These are phyloP conservation scores for Iselma pallidipennis DNA, from an alignment of 2,888 invertebrate species.

Conservation along the genomic window DNA sequence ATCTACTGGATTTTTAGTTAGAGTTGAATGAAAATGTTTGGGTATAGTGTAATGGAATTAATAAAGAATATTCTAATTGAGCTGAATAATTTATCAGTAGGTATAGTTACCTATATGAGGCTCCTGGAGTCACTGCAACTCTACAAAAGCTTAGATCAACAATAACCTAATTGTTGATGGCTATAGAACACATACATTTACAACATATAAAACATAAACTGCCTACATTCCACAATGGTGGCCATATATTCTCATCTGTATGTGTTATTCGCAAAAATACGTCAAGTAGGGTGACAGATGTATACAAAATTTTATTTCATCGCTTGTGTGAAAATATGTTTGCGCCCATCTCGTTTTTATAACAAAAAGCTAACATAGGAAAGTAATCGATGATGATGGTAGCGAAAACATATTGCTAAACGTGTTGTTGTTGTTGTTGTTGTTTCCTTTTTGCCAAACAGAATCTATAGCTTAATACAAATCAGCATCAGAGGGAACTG, in stretches of 20 bases:
- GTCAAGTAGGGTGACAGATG: slow-evolving; percentile 23
- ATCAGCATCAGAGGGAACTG: slow-evolving; percentile 14
- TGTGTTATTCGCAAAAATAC: slow-evolving; percentile 18
- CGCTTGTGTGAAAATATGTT: not conserved
- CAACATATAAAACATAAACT: slow-evolving; percentile 29
- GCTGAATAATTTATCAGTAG: slow-evolving; percentile 27
- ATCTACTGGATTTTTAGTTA: too few species aligned
- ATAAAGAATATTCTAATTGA: slow-evolving; percentile 21
- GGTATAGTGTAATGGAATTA: not conserved
- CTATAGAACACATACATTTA: too few species aligned
- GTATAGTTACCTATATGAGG: slow-evolving; percentile 14
- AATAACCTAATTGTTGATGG: slow-evolving; percentile 25
- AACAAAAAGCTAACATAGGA: slow-evolving; percentile 6
- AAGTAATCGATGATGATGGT: slow-evolving; percentile 11
- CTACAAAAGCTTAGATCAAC: slow-evolving; percentile 17
- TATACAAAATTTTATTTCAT: slow-evolving; percentile 15
- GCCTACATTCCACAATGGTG: slow-evolving; percentile 32
- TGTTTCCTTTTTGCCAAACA: not conserved
- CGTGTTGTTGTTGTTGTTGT: not conserved
- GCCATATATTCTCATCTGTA: slow-evolving; percentile 35
- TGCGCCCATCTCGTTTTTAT: not conserved
- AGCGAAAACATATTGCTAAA: not conserved
- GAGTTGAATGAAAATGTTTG: not conserved
- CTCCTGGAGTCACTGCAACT: slow-evolving; percentile 29
- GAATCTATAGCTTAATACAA: not conserved